Base-by-base conservation (phyloP, 2,797 vertebrate species). In the Danionella dracula region DNA sequence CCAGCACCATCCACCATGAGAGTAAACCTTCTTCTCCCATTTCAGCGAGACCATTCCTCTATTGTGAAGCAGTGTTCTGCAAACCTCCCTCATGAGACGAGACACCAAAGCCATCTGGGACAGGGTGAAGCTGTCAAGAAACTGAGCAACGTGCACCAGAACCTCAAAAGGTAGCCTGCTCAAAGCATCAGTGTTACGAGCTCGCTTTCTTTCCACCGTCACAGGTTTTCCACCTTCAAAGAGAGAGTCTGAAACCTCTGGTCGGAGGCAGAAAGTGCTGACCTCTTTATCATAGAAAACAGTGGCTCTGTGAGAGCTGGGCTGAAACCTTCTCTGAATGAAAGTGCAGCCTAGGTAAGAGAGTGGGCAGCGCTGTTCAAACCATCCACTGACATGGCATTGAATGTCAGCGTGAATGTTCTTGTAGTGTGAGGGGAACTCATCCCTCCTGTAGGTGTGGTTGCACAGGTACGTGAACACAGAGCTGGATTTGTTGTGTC, bases 261-360 rank as follows among this genome's bases (percentile, higher is more conserved):
- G 92, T 70, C 86, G 90, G 69, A 93, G 82, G 41, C 84, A 86
- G 80, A 92, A 92, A 5, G 88, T 86, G 68, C 84, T 82, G 48
- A 89, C 83, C 62, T 91, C 81, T 66, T 90, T 90, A 65, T 78
- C 76, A 4, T 87, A 89, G 62, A 58, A 88, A 51, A 97, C 78
- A 0, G 79, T 90, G 53, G 93, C 90, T 66, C 82, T 84, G 42
- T 92, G 86, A 9, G 89, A 90, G 8, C 88, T 86, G 0, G 95
- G 93, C 20, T 87, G 85, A 80, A 96, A 93, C 68, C 86, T 87
- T 71, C 83, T 91, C 73, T 93, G 94, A 71, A 86, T 87, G 80
- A 92, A 97, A 35, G 93, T 92, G 79, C 96, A 99, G 27, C 96
- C 96, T 72, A 96, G 83, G 76, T 98, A 98, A 5, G 95, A 87